Percentiles rank a stretch among this genome's conserved stretches.
Evolutionary conservation across 2,888 invertebrate genomes (phyloP).

Genomic region (Nudaria mundana): DNA sequence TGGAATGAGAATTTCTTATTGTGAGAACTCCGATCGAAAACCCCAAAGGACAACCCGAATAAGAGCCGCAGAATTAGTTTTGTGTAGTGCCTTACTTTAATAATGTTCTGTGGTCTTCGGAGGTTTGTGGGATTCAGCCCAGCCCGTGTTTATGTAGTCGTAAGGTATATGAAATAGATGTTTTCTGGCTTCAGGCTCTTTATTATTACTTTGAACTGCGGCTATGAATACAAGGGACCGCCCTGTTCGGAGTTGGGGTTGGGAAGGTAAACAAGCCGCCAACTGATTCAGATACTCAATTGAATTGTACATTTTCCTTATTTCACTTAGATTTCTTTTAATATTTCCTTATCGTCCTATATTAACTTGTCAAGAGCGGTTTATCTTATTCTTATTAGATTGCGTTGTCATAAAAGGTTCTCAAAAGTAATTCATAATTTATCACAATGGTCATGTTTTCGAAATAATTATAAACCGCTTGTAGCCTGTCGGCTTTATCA

Average conservation of each 20-base stretch:
- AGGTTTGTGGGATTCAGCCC: slow-evolving; percentile 65
- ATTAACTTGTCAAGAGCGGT: slow-evolving; percentile 14
- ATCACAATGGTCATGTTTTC: slow-evolving; percentile 47
- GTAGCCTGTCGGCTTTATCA: slow-evolving; percentile 57
- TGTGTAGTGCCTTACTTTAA: slow-evolving; percentile 71
- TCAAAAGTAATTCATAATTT: slow-evolving; percentile 22
- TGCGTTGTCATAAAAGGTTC: slow-evolving; percentile 20
- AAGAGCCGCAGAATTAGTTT: slow-evolving; percentile 71
- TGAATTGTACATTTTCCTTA: slow-evolving; percentile 59
- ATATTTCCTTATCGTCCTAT: slow-evolving; percentile 25
- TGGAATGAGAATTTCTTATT: slow-evolving; percentile 46
- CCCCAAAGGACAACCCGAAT: slow-evolving; percentile 60
- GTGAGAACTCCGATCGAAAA: slow-evolving; percentile 45
- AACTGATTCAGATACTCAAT: slow-evolving; percentile 66
- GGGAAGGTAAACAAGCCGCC: slow-evolving; percentile 69
- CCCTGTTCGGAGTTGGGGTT: slow-evolving; percentile 53
- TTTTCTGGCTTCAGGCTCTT: slow-evolving; percentile 80
- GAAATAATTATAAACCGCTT: slow-evolving; percentile 49
- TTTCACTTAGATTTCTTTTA: slow-evolving; percentile 44
- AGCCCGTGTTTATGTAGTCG: slow-evolving; percentile 65
- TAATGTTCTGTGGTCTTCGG: slow-evolving; percentile 70
- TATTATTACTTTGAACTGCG: slow-evolving; percentile 76
- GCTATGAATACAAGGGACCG: slow-evolving; percentile 55
- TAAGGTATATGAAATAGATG: slow-evolving; percentile 73
- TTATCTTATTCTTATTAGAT: slow-evolving; percentile 15